Base-by-base conservation (phyloP, 1,140 invertebrate genomes). In the Drosophila tsacasi region DNA sequence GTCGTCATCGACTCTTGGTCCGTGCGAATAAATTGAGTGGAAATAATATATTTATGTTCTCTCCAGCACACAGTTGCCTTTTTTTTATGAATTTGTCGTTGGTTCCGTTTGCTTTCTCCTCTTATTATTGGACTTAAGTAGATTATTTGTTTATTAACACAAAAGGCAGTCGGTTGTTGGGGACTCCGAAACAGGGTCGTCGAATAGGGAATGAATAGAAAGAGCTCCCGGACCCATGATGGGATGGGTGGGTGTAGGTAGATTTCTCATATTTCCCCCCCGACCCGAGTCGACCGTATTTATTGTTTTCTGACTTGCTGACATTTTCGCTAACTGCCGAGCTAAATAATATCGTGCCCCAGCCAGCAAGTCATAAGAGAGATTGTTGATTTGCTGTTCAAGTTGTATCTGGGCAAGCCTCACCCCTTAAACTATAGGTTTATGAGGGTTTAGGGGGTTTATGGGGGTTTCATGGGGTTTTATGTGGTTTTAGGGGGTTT, bases 141-240 rank as follows among this genome's bases (percentile, higher is more conserved):
- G 83, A 85, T 85, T 85, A 85, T 85, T 85, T 85, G 83, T 85
- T 85, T 85, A 85, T 85, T 86, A 86, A 85, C 83, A 85, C 82
- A 85, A 85, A 85, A 81, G 82, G 69, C 80, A 83, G 68, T 69
- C 63, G 13, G 66, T 52, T n/a, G 52, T 13, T 19, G 17, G 49
- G 30, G 46, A n/a, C 25, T 17, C 5, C 47, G 17, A 67, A 57
- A 42, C 39, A 57, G 25, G 65, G 52, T 64, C 50, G 32, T 13
- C 4, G 62, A 21, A 30, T 42, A 23, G 39, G 15, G 30, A 63
- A 63, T 13, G 37, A 42, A 65, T 61, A 65, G n/a, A n/a, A n/a
- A n/a, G n/a, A n/a, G n/a, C n/a, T n/a, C n/a, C n/a, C n/a, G n/a
- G n/a, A n/a, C n/a, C n/a, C n/a, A n/a, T n/a, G n/a, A n/a, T n/a